phyloP scores from a whole-genome alignment of 53 echinoderm and acorn worm species.

The Astropecten irregularis region DNA sequence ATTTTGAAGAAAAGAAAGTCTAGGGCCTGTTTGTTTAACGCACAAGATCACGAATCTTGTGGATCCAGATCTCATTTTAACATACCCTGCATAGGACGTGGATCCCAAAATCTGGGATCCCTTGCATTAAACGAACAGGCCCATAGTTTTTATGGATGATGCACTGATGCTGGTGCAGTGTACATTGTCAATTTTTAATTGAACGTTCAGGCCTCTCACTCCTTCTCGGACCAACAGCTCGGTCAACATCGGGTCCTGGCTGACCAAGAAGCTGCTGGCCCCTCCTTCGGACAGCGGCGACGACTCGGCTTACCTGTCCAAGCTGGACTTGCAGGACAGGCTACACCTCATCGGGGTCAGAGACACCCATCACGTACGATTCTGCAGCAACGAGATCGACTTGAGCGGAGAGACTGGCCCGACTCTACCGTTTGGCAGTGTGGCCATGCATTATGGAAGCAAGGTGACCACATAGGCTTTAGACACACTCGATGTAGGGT shows the following conservation, averaged over 20 bases:
- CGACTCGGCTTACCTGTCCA: background rate
- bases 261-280: constrained; percentile 74
- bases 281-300: constrained; percentile 23
- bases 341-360: constrained; percentile 76
- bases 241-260: constrained; percentile 82
- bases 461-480: constrained; percentile 74
- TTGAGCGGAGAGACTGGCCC: constrained; percentile 9
- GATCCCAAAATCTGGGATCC: too few species aligned
- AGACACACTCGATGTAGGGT: too few species aligned
- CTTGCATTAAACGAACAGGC: too few species aligned
- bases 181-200: too few species aligned
- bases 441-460: constrained; percentile 87
- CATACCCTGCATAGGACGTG: too few species aligned
- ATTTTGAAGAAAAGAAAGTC: too few species aligned
- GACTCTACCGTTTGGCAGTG: constrained; percentile 74
- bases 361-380: constrained; percentile 71
- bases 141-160: too few species aligned
- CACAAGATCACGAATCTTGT: too few species aligned
- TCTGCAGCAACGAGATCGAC: constrained; percentile 76
- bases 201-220: background rate
- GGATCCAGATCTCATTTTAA: too few species aligned
- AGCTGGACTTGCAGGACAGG: constrained; percentile 63
- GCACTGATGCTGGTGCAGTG: too few species aligned
- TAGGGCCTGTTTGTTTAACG: too few species aligned
- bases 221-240: constrained; percentile 48